Base-by-base conservation (phyloP, 1,140 invertebrate species). In the Caligus rogercresseyi region DNA sequence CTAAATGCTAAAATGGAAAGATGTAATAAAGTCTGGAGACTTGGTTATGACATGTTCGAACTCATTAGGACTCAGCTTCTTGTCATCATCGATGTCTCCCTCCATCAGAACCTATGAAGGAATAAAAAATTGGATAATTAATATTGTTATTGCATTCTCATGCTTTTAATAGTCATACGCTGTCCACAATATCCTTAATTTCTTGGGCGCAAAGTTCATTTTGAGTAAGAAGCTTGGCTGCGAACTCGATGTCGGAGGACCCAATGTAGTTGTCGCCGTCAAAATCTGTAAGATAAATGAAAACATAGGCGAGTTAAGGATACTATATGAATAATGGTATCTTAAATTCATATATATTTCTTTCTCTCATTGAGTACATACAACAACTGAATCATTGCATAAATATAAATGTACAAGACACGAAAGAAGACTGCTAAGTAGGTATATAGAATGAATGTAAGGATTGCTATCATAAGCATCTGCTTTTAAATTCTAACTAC, bases 1-100 rank as follows among this genome's bases (percentile, higher is more conserved):
- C n/a, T 25, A 60, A 18, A 60, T 62, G n/a, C 60, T 52, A 62
- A 57, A 43, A 52, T 62, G 24, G 21, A 62, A 62, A 20, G 60
- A 26, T 53, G 60, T 62, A 16, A 62, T n/a, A 24, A 62, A 62
- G 21, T 62, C 60, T 24, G 60, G 60, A 23, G 31, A 55, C 31
- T 62, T 62, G 16, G 24, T 43, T 15, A 62, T 53, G 31, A 62
- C 31, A 53, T 62, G 60, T 21, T 20, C 19, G 31, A 62, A 62
- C 24, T 62, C 60, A 54, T 53, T 62, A 3, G 24, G 19, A 23
- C 43, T 53, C 52, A 62, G 21, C 60, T 62, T 54, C 43, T 53
- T 43, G 43, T 62, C 60, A 52, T 62, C 60, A 62, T 62, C 60
- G 23, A 62, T 43, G 51, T 62, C 60, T 19, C 16, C 26, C 24